These are phyloP conservation scores for Mamestra brassicae DNA, from an alignment of 2,888 invertebrate genomes.

Conservation along the genomic window DNA sequence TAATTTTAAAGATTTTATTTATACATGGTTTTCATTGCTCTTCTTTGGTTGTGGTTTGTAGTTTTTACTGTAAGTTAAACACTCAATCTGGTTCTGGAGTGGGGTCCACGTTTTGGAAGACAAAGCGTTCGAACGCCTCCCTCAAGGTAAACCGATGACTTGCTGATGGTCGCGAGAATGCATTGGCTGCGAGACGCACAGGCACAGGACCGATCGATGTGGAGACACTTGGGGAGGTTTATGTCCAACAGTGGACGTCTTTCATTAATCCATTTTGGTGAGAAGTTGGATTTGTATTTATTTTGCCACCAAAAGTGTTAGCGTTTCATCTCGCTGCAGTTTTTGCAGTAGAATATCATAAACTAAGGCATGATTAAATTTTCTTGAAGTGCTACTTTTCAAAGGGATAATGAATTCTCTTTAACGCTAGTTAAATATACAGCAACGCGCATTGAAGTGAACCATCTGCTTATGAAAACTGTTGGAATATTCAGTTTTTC, in stretches of 20 bases:
- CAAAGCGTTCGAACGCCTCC: too few species aligned
- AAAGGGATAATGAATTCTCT: conserved; percentile 19
- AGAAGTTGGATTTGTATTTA: neutral
- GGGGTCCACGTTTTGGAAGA: too few species aligned
- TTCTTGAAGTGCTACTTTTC: neutral
- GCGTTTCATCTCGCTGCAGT: neutral
- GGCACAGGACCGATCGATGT: too few species aligned
- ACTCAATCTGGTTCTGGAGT: too few species aligned
- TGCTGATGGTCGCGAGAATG: too few species aligned
- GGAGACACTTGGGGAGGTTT: too few species aligned
- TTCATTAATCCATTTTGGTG: neutral
- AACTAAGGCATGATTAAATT: conserved; percentile 4
- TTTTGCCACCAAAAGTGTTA: neutral
- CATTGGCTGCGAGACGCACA: too few species aligned
- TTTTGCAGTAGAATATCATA: neutral
- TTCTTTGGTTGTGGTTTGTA: neutral
- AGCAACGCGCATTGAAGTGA: conserved; percentile 13
- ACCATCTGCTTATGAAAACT: neutral
- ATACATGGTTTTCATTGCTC: neutral
- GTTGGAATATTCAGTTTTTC: neutral
- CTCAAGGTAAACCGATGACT: too few species aligned
- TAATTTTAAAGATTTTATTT: neutral
- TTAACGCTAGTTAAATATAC: conserved; percentile 10
- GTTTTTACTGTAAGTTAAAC: neutral
- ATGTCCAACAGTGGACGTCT: too few species aligned